Percentiles rank a stretch among this genome's conserved stretches.
phyloP scores from a whole-genome alignment of 30 jellyfish, hydroid and myxozoan genomes.

The Haliclystus octoradiatus region DNA sequence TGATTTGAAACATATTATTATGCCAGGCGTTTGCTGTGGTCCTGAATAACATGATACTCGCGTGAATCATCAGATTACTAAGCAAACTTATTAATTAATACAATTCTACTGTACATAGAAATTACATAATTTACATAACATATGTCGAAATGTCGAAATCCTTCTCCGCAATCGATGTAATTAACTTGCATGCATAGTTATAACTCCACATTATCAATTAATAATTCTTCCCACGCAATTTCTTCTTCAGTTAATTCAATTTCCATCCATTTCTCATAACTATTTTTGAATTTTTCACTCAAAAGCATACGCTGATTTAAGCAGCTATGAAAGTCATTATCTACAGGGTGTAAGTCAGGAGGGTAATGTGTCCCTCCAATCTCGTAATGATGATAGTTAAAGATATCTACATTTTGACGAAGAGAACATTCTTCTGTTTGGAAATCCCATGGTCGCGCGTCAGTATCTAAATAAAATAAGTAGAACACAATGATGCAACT shows the following conservation, averaged over 20 bases:
- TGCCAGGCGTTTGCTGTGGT: too few relatives aligned
- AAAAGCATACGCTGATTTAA: slow-evolving; percentile 50
- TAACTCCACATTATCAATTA: slow-evolving; percentile 24
- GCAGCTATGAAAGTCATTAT: slow-evolving; percentile 83
- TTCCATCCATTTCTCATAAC: slow-evolving; percentile 71
- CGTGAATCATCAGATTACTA: too few relatives aligned
- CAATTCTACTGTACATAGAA: too few relatives aligned
- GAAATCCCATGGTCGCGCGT: slow-evolving; percentile 98
- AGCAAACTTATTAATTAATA: too few relatives aligned
- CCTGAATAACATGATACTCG: too few relatives aligned
- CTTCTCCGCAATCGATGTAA: too few relatives aligned
- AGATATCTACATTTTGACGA: slow-evolving; percentile 93
- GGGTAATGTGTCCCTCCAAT: slow-evolving; percentile 90
- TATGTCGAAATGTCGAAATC: too few relatives aligned
- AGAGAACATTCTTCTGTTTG: slow-evolving; percentile 97
- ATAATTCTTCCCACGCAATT: slow-evolving; percentile 86
- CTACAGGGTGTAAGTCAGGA: slow-evolving; percentile 87
- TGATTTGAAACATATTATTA: too few relatives aligned
- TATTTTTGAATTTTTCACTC: slow-evolving; percentile 59
- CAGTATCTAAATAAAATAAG: slow-evolving; percentile 36
- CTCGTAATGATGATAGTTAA: slow-evolving; percentile 93
- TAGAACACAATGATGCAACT: too few relatives aligned
- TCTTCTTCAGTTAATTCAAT: slow-evolving; percentile 47
- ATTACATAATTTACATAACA: too few relatives aligned
- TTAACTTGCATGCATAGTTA: too few relatives aligned